Conservation (phyloP, 2,888 invertebrate species). For the Pandemis corylana region DNA sequence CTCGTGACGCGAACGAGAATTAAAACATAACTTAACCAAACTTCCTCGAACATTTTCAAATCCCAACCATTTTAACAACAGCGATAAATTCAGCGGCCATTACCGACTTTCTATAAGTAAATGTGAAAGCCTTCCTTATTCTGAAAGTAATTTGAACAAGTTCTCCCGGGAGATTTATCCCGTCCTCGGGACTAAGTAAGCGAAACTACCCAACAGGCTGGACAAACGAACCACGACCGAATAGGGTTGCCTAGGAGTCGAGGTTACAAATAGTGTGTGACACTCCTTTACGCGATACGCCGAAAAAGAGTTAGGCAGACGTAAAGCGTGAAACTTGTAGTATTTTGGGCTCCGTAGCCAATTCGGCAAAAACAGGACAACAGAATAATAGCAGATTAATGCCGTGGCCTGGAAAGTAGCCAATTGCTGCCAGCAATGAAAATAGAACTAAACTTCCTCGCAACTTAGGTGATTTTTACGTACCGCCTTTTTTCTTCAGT, state of each 20-base stretch:
- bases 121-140: conserved; percentile 20
- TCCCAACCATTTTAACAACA: neutral
- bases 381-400: too few species aligned
- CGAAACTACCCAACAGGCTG: conserved; percentile 31
- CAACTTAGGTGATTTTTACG: too few species aligned
- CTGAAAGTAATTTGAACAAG: conserved; percentile 34
- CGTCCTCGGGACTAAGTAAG: conserved; percentile 29
- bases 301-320: neutral
- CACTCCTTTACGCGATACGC: neutral
- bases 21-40: neutral
- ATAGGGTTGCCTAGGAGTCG: conserved; percentile 20
- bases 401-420: too few species aligned
- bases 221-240: conserved; percentile 28
- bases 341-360: too few species aligned
- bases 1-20: neutral
- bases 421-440: too few species aligned
- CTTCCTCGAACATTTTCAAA: neutral
- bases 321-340: neutral
- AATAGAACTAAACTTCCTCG: too few species aligned
- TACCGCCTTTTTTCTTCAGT: too few species aligned
- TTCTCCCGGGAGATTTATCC: conserved; percentile 17
- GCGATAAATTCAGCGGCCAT: conserved; percentile 12
- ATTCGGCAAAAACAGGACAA: too few species aligned
- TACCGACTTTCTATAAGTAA: conserved; percentile 19
- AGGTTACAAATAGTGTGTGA: neutral